Evolutionary conservation across 2,797 vertebrate genomes (phyloP).

Genomic region (Micropoecilia bifurca): DNA sequence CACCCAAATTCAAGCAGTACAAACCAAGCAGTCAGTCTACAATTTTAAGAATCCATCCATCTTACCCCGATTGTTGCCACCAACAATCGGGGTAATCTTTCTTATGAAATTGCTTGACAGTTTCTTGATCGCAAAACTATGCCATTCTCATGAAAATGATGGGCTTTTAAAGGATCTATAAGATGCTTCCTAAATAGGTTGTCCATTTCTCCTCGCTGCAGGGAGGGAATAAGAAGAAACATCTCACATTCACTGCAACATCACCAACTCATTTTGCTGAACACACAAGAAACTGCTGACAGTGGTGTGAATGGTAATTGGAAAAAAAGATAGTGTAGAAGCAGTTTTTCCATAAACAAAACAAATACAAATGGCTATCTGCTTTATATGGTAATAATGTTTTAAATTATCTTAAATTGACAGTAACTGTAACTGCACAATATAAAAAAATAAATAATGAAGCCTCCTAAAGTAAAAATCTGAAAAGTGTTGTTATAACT

Average conservation of each 20-base stretch:
- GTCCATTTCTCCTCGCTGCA: background rate
- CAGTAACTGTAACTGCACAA: background rate
- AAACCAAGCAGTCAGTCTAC: background rate
- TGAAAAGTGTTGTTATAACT: background rate
- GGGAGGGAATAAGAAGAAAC: background rate
- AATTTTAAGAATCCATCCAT: background rate
- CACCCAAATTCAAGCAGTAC: background rate
- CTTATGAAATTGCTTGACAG: background rate
- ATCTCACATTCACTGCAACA: background rate
- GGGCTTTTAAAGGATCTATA: background rate
- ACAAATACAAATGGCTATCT: background rate
- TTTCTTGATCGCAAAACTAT: background rate
- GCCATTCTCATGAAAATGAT: background rate
- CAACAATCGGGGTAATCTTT: background rate
- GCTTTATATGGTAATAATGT: background rate
- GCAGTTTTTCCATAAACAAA: constrained; percentile 3
- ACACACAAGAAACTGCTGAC: constrained; percentile 1
- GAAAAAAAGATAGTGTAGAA: background rate
- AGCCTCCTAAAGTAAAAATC: background rate
- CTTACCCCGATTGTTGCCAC: background rate
- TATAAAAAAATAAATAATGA: background rate
- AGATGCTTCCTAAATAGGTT: background rate
- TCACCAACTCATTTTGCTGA: constrained; percentile 1
- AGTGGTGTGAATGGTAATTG: background rate
- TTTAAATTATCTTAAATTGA: background rate